Evolutionary conservation across 2,888 invertebrate species (phyloP).

Genomic region (Nephrocerus scutellatus): DNA sequence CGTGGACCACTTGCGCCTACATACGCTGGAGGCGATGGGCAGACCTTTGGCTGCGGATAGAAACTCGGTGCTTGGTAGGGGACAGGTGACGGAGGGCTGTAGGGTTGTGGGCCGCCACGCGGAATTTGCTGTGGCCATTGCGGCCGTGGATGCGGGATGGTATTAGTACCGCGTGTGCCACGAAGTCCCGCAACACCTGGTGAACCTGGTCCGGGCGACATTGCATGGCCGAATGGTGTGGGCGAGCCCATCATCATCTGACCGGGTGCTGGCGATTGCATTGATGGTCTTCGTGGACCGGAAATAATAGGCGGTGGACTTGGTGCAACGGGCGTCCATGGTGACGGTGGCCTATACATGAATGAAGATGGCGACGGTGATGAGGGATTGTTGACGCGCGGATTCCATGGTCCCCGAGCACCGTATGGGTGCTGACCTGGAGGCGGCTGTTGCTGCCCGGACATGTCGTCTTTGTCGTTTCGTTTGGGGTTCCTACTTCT

Average conservation of each 20-base stretch:
- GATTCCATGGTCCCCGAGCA: slow-evolving; percentile 42
- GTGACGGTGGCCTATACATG: slow-evolving; percentile 67
- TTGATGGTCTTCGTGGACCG: slow-evolving; percentile 52
- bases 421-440: slow-evolving; percentile 34
- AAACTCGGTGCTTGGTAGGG: slow-evolving; percentile 33
- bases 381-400: slow-evolving; percentile 38
- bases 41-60: slow-evolving; percentile 16
- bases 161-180: slow-evolving; percentile 43
- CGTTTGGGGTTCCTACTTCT: neutral
- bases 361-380: slow-evolving; percentile 53
- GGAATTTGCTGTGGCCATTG: slow-evolving; percentile 54
- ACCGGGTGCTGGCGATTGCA: slow-evolving; percentile 36
- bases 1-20: slow-evolving; percentile 42
- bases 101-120: slow-evolving; percentile 21
- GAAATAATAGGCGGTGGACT: slow-evolving; percentile 67
- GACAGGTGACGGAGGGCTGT: slow-evolving; percentile 43
- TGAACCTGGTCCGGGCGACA: slow-evolving; percentile 52
- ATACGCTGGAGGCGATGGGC: slow-evolving; percentile 32
- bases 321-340: slow-evolving; percentile 56
- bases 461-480: slow-evolving; percentile 31
- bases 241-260: slow-evolving; percentile 29
- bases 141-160: slow-evolving; percentile 60
- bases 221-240: slow-evolving; percentile 40
- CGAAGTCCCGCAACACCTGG: slow-evolving; percentile 47
- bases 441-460: slow-evolving; percentile 42